A percentile compares a stretch with the other conserved stretches of the same genome.
phyloP scores from a whole-genome alignment of 2,888 invertebrate genomes.

The Zhengitettix transpicula region DNA sequence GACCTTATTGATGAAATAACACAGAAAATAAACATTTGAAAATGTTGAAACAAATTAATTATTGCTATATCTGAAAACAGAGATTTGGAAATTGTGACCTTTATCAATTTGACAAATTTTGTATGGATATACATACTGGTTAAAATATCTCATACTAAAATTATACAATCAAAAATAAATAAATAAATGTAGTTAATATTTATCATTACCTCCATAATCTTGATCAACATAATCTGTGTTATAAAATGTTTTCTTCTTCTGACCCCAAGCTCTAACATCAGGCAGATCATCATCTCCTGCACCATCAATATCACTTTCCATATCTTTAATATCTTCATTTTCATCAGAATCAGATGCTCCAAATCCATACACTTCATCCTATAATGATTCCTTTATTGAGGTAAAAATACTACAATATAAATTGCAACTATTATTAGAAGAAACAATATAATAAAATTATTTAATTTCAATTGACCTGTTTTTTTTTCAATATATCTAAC shows the following conservation, averaged over 20 bases:
- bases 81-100: not conserved
- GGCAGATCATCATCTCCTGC: slow-evolving; percentile 47
- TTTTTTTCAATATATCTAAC: too few species aligned
- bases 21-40: not conserved
- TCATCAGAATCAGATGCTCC: slow-evolving; percentile 13
- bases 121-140: too few species aligned
- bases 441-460: too few species aligned
- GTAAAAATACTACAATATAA: too few species aligned
- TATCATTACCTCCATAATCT: slow-evolving; percentile 50
- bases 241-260: slow-evolving; percentile 60
- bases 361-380: slow-evolving; percentile 19
- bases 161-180: not conserved
- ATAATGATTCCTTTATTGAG: not conserved
- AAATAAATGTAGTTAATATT: not conserved
- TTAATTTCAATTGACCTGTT: too few species aligned
- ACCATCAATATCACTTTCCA: slow-evolving; percentile 53
- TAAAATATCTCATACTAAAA: too few species aligned
- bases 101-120: too few species aligned
- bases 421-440: too few species aligned
- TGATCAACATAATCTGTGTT: slow-evolving; percentile 79
- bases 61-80: not conserved
- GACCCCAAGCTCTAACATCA: slow-evolving; percentile 77
- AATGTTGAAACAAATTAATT: not conserved
- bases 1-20: too few species aligned
- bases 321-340: slow-evolving; percentile 31